Conservation (phyloP, 2,888 invertebrate genomes). For the Hyposoter dolosus region DNA sequence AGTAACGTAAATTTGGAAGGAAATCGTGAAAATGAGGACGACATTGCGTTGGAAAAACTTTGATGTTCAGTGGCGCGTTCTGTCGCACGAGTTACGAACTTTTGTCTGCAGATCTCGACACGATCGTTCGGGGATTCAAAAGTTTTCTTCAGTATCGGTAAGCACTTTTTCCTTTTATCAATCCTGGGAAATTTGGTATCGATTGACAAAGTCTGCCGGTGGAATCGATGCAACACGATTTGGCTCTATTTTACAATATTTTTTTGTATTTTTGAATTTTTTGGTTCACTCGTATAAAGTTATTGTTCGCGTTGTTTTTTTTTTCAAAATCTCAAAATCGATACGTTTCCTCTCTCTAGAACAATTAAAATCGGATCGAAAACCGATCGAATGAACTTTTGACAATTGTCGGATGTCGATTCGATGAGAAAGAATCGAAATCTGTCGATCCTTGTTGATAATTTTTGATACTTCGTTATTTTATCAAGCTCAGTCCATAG, state of each 20-base stretch:
- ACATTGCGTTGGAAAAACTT: not conserved
- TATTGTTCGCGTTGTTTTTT: not conserved
- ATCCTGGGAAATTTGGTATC: not conserved
- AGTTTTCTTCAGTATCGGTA: not conserved
- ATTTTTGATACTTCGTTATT: not conserved
- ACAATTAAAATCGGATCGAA: not conserved
- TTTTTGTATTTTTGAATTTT: not conserved
- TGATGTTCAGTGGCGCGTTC: constrained; percentile 35
- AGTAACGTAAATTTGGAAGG: not conserved
- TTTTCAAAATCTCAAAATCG: not conserved
- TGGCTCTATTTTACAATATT: not conserved
- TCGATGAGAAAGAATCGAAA: not conserved
- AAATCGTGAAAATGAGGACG: not conserved
- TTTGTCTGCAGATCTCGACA: not conserved
- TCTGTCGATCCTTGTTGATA: not conserved
- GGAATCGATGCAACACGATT: not conserved
- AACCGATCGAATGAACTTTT: not conserved
- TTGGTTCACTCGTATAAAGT: not conserved
- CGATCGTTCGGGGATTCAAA: not conserved
- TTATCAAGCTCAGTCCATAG: constrained; percentile 35
- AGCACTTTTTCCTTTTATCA: not conserved
- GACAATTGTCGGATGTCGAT: not conserved
- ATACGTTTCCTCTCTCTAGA: not conserved
- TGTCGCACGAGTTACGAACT: constrained; percentile 17
- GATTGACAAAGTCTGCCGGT: not conserved